Base-by-base conservation (phyloP, 1,140 invertebrate species). In the Watersipora subatra region DNA sequence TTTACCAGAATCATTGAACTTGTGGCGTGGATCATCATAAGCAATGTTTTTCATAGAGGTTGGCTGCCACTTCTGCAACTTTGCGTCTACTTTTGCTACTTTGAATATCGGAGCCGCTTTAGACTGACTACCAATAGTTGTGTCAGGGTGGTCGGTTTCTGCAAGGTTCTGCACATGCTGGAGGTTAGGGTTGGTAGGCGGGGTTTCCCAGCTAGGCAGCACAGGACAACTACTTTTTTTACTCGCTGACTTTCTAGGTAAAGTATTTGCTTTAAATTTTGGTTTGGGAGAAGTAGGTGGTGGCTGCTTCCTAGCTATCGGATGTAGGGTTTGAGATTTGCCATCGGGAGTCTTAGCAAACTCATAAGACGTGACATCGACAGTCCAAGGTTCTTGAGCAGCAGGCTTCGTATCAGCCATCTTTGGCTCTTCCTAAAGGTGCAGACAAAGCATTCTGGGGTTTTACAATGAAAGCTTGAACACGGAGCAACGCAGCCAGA, bases 351-450 rank as follows among this genome's bases (percentile, higher is more conserved):
- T 7, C 34, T 46, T n/a, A 46, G 34, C n/a, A 46, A 46, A 46
- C 34, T 46, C 7, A n/a, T 46, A 46, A 24, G 58, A 59, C 58
- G 58, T 59, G 7, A 59, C 22, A 24, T 59, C 58, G 22, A 59
- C 27, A 12, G 58, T 59, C 58, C 58, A 59, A 12, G 58, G 58
- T n/a, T 46, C n/a, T n/a, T n/a, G n/a, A n/a, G n/a, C n/a, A n/a
- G n/a, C n/a, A n/a, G n/a, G n/a, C n/a, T n/a, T n/a, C n/a, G n/a
- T n/a, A n/a, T n/a, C n/a, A n/a, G n/a, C n/a, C n/a, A n/a, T n/a
- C n/a, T n/a, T n/a, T n/a, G n/a, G n/a, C n/a, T n/a, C n/a, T n/a
- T n/a, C n/a, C n/a, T n/a, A n/a, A n/a, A n/a, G n/a, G n/a, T n/a
- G n/a, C n/a, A n/a, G n/a, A n/a, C n/a, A n/a, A n/a, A n/a, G n/a